Base-by-base conservation (phyloP, 2,888 invertebrate genomes). In the Melinopterus prodromus region DNA sequence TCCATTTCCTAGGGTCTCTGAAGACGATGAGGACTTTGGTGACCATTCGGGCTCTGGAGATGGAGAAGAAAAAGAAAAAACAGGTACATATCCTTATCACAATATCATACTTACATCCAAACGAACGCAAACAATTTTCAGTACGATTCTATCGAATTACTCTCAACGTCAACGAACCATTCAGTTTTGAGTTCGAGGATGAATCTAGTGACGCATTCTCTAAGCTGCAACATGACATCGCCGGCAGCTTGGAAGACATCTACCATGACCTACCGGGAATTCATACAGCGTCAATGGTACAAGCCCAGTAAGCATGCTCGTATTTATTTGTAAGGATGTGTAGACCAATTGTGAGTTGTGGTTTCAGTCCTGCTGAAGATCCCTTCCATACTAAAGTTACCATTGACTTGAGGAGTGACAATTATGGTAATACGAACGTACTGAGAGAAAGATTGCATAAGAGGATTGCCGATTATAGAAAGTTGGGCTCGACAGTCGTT, bases 331-430 rank as follows among this genome's bases (percentile, higher is more conserved):
- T 71, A n/a, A 71, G 71, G n/a, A 71, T 14, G 9, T 71, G 6
- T 26, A 53, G 9, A 12, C 53, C 53, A 53, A 53, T 53, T 7
- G 5, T 12, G 53, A 5, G 14, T 90, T 90, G 5, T 88, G 93
- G 93, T 83, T 91, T 91, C 1, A 87, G 90, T 2, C 88, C 90
- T 75, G 77, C 77, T 35, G 35, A 36, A 7, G 74, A 74, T 74
- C n/a, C 35, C 3, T 93, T 94, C 86, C 90, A 92, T 7, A 92
- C 92, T 78, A 92, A 92, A 86, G 94, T 94, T 26, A 94, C 94
- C 0, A 87, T 95, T 82, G 95, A 95, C 87, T 90, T 96, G 78
- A 92, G 92, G 7, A 93, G 94, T 0, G 90, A 90, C 7, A 91
- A 92, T 14, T 91, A 90, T 85, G 91, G 91, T 77, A 90, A 93